Evolutionary conservation across 1,140 invertebrate species (phyloP).

Genomic region (Lasioglossum albipes): DNA sequence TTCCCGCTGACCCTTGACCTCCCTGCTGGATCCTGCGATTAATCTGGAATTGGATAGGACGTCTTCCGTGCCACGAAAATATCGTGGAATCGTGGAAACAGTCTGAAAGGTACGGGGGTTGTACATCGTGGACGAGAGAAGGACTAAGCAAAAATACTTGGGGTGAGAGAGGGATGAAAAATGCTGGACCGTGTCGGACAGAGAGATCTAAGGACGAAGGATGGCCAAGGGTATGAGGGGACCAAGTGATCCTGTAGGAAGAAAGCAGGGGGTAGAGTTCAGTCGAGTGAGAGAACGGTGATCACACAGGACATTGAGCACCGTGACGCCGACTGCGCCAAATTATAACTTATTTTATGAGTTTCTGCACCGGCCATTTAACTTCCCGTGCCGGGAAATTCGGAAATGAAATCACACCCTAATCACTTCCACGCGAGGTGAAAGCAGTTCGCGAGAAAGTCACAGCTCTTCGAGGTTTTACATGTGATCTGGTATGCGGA

Average conservation of each 20-base stretch:
- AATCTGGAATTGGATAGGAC: conserved; percentile 76
- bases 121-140: not conserved
- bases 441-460: not conserved
- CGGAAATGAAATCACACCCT: conserved; percentile 79
- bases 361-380: conserved; percentile 80
- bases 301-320: conserved; percentile 81
- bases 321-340: conserved; percentile 77
- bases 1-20: conserved; percentile 68
- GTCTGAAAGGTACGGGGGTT: not conserved
- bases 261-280: conserved; percentile 68
- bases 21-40: conserved; percentile 72
- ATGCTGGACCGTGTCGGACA: not conserved
- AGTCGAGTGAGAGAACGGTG: conserved; percentile 77
- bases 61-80: conserved; percentile 41
- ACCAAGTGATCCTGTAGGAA: conserved; percentile 40
- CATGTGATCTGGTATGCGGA: too few species aligned
- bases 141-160: too few species aligned
- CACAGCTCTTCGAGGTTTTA: too few species aligned
- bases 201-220: not conserved
- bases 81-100: conserved; percentile 18
- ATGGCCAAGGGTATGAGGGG: not conserved
- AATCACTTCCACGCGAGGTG: conserved; percentile 73
- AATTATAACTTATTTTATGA: conserved; percentile 82
- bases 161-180: not conserved
- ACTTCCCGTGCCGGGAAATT: conserved; percentile 75